phyloP scores from a whole-genome alignment of 1,140 invertebrate species.

The Dendrolimus kikuchii region DNA sequence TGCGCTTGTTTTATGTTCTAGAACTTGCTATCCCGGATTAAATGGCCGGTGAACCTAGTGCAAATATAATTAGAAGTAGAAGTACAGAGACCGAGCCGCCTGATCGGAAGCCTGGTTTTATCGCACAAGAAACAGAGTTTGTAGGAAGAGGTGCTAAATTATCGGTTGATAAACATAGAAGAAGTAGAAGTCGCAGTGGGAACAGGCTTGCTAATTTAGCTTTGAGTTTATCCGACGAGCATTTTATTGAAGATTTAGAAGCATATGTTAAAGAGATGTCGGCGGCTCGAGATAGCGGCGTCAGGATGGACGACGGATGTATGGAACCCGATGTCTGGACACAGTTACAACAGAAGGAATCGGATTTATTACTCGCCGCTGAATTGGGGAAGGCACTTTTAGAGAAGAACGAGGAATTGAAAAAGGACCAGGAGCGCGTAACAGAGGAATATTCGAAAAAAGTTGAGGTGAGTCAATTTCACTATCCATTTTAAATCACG shows the following conservation, averaged over 20 bases:
- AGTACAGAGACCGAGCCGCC: constrained; percentile 30
- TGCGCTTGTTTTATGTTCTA: constrained; percentile 11
- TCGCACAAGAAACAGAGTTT: constrained; percentile 51
- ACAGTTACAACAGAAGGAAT: constrained; percentile 92
- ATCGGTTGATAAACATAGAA: constrained; percentile 27
- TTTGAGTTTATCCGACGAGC: constrained; percentile 59
- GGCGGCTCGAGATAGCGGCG: constrained; percentile 45
- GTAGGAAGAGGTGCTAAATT: constrained; percentile 41
- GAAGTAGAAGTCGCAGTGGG: constrained; percentile 35
- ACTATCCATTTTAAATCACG: constrained; percentile 1
- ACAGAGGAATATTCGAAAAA: constrained; percentile 93
- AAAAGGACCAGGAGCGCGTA: constrained; percentile 86
- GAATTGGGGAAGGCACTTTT: constrained; percentile 95
- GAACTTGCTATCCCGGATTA: constrained; percentile 27
- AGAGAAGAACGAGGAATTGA: constrained; percentile 94
- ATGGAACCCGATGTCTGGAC: constrained; percentile 82
- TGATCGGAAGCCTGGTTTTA: constrained; percentile 45
- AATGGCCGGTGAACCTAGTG: constrained; percentile 61
- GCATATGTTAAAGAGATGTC: constrained; percentile 75
- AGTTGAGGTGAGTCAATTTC: constrained; percentile 84
- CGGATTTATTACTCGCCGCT: constrained; percentile 92
- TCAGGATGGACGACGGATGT: constrained; percentile 34
- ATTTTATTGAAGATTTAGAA: constrained; percentile 72
- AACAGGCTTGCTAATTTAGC: constrained; percentile 35
- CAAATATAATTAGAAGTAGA: constrained; percentile 53